Evolutionary conservation across 2,797 vertebrate genomes (phyloP), one percentile per base, ranked within the genome.

Genomic region (Periparus ater): DNA sequence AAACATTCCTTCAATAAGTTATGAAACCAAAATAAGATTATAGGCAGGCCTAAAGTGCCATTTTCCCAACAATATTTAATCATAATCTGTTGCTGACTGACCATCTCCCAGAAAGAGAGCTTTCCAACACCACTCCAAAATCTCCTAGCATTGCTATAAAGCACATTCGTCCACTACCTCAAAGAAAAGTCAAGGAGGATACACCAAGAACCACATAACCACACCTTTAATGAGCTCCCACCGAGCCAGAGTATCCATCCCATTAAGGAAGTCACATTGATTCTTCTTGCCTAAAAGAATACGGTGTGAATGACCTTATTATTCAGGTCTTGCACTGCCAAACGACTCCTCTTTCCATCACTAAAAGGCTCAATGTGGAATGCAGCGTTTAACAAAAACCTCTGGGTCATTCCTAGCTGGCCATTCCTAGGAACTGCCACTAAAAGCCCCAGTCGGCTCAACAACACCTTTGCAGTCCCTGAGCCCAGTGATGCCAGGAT

Each of bases 261-360:
- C 42, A 29, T 11, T 25, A 85, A 79, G 57, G 55, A 60, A 40
- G 17, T 73, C 44, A 15, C 58, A 36, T 0, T 23, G 44, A 55
- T 32, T 30, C 61, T 36, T 70, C 38, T 22, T 19, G n/a, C 53
- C 61, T 40, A 2, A 55, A 40, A 73, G 50, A 75, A n/a, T 17
- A 22, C 0, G 2, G 29, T 38, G 86, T 61, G 66, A 92, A 89
- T 13, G 70, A 67, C 66, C 63, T 74, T 19, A 68, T 51, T 70
- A 73, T 72, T 76, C 48, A 72, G 48, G 44, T 85, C 82, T 34
- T 36, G 10, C 45, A n/a, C 18, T n/a, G 32, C 70, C 51, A 34
- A 93, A 94, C 19, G 6, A 84, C 76, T 90, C 73, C 88, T 62
- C 81, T 91, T 86, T 63, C 91, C 77, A 84, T 81, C 85, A 78